A percentile compares a stretch with the other conserved stretches of the same genome.
These are phyloP conservation scores for Polyodon spathula DNA, from an alignment of 2,113 vertebrate genomes.

Conservation along the genomic window DNA sequence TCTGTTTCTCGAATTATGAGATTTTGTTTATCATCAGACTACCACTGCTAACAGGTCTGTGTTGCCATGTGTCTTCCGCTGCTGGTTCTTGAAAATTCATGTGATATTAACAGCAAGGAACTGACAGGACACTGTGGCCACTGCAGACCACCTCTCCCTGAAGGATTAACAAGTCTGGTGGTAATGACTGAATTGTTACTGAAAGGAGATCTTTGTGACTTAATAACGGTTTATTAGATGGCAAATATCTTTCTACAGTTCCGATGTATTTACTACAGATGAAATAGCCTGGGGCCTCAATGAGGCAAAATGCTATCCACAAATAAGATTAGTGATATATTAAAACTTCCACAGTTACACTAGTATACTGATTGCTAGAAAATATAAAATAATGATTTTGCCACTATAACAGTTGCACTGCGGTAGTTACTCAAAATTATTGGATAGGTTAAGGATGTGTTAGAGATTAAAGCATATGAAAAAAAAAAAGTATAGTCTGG, in stretches of 20 bases:
- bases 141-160: background rate
- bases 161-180: background rate
- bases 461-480: slow-evolving; percentile 15
- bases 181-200: background rate
- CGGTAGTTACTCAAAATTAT: no score
- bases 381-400: background rate
- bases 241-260: slow-evolving; percentile 15
- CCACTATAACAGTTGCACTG: background rate
- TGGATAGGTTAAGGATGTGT: slow-evolving; percentile 20
- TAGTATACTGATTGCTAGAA: background rate
- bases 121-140: no score
- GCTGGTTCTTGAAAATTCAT: no score
- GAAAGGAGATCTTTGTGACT: background rate
- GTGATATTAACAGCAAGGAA: no score
- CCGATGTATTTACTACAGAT: slow-evolving; percentile 25
- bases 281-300: slow-evolving; percentile 23
- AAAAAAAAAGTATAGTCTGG: background rate
- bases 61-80: no score
- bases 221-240: slow-evolving; percentile 30
- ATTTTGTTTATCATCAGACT: no score
- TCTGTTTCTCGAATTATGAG: no score
- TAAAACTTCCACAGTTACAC: background rate
- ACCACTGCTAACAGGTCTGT: no score
- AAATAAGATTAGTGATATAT: slow-evolving; percentile 2
- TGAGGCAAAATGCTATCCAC: slow-evolving; percentile 23